These are phyloP conservation scores for Cordilura impudica DNA, from an alignment of 2,888 invertebrate species.

Conservation along the genomic window DNA sequence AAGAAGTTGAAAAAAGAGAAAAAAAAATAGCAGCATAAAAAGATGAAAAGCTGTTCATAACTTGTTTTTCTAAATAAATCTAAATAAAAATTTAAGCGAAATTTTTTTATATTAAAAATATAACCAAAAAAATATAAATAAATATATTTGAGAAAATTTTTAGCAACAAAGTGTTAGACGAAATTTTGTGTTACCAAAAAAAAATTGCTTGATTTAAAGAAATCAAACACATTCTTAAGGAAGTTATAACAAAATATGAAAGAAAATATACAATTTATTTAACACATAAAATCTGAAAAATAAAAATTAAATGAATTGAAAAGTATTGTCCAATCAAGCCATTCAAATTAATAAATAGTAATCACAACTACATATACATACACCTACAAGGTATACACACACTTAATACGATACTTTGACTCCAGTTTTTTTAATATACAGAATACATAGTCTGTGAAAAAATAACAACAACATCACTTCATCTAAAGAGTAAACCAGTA, in stretches of 20 bases:
- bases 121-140: not conserved
- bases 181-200: too few species aligned
- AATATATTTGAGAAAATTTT: not conserved
- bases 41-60: slow-evolving; percentile 50
- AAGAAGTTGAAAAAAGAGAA: slow-evolving; percentile 31
- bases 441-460: not conserved
- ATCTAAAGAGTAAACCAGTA: slow-evolving; percentile 17
- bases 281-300: too few species aligned
- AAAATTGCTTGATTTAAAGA: not conserved
- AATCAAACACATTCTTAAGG: not conserved
- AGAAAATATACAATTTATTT: too few species aligned
- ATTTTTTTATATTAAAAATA: not conserved
- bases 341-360: slow-evolving; percentile 8
- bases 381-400: slow-evolving; percentile 47
- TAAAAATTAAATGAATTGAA: too few species aligned
- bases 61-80: slow-evolving; percentile 28
- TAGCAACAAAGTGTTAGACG: not conserved
- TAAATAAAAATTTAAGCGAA: not conserved
- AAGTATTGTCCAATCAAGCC: not conserved
- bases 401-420: slow-evolving; percentile 5
- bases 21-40: slow-evolving; percentile 7
- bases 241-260: not conserved
- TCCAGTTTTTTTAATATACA: slow-evolving; percentile 10
- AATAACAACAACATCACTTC: not conserved
- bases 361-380: slow-evolving; percentile 4